phyloP scores from a whole-genome alignment of 1,140 invertebrate species.

The Cotesia chilonis region DNA sequence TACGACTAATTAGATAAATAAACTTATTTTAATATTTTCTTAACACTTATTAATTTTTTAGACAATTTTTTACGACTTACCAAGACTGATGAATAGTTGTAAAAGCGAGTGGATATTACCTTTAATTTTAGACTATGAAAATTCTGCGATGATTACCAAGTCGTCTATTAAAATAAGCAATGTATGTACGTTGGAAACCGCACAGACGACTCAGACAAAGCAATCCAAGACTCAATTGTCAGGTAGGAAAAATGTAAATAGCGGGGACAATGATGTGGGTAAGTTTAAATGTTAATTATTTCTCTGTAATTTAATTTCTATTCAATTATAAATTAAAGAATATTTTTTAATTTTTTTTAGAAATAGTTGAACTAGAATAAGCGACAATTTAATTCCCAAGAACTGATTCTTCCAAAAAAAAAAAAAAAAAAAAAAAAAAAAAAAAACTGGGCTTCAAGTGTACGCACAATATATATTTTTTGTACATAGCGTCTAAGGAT shows the following conservation, averaged over 20 bases:
- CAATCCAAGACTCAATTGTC: neutral
- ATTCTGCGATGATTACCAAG: neutral
- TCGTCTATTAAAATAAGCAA: neutral
- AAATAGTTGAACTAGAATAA: too few relatives aligned
- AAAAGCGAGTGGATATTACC: slow-evolving; percentile 70
- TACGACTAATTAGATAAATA: slow-evolving; percentile 26
- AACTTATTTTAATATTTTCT: too few relatives aligned
- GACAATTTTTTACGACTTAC: slow-evolving; percentile 70
- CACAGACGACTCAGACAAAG: neutral
- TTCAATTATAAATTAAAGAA: too few relatives aligned
- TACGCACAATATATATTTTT: too few relatives aligned
- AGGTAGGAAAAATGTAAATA: neutral
- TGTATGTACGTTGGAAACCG: neutral
- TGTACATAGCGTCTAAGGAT: too few relatives aligned
- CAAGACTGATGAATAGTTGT: slow-evolving; percentile 66
- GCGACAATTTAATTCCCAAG: too few relatives aligned
- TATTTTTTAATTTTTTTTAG: too few relatives aligned
- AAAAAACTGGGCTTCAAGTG: too few relatives aligned
- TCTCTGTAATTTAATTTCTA: too few relatives aligned
- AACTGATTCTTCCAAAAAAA: too few relatives aligned
- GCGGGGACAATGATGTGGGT: slow-evolving; percentile 30
- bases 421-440: too few relatives aligned
- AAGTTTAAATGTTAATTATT: too few relatives aligned
- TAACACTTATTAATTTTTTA: slow-evolving; percentile 44
- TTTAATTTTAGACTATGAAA: slow-evolving; percentile 51